Evolutionary conservation across 2,797 vertebrate genomes (phyloP).

Genomic region (Phyllotis vaccarum): DNA sequence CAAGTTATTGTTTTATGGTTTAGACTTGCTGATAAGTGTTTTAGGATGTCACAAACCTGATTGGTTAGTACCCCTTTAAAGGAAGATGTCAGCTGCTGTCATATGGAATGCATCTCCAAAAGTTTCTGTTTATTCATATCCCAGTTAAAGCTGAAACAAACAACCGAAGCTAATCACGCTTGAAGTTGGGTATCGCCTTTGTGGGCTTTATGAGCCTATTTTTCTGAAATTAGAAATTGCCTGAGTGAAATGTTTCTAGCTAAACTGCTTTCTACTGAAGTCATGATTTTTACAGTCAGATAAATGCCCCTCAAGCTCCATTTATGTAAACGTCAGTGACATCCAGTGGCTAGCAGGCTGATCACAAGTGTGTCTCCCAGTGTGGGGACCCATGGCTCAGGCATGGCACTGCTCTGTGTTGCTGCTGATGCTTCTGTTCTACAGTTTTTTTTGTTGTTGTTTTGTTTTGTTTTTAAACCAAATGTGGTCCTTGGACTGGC

Average conservation of each 20-base stretch:
- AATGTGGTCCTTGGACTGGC: constrained; percentile 44
- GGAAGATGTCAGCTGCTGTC: constrained; percentile 82
- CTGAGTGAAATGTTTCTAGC: constrained; percentile 88
- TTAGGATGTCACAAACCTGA: constrained; percentile 54
- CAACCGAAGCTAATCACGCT: constrained; percentile 90
- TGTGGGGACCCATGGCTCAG: constrained; percentile 56
- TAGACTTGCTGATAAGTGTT: constrained; percentile 33
- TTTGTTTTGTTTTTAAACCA: background rate
- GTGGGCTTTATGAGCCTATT: constrained; percentile 89
- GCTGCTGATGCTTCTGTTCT: constrained; percentile 17
- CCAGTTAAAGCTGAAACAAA: constrained; percentile 88
- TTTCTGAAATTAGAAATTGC: constrained; percentile 91
- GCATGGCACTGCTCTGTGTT: constrained; percentile 2
- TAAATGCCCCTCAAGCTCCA: constrained; percentile 86
- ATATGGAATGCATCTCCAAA: constrained; percentile 79
- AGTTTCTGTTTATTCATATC: constrained; percentile 86
- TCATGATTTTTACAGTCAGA: constrained; percentile 89
- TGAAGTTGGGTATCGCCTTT: constrained; percentile 89
- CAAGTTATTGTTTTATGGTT: constrained; percentile 53
- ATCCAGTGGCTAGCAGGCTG: constrained; percentile 88
- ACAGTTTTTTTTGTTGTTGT: constrained; percentile 47
- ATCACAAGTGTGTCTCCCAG: constrained; percentile 83
- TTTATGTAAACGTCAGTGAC: constrained; percentile 88
- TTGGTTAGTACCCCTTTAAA: constrained; percentile 78
- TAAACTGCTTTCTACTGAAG: constrained; percentile 87